A percentile compares a stretch with the other conserved stretches of the same genome.
Evolutionary conservation across 2,797 vertebrate species (phyloP).

Genomic region (Poeciliopsis gracilis): DNA sequence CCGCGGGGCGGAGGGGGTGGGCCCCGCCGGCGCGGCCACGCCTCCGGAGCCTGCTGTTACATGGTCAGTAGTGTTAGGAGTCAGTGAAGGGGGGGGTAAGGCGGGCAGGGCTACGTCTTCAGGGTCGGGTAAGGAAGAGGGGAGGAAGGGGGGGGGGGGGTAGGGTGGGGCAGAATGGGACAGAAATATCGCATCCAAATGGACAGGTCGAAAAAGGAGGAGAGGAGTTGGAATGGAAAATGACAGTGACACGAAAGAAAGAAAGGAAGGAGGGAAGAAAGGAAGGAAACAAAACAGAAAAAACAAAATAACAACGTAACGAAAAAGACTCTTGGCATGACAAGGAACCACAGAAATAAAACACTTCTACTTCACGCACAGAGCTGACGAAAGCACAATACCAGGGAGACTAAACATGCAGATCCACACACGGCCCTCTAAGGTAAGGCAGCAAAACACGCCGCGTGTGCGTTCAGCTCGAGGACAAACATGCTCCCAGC

Average conservation of each 20-base stretch:
- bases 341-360: conserved; percentile 81
- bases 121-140: conserved; percentile 71
- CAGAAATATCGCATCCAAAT: conserved; percentile 38
- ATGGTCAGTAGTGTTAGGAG: conserved; percentile 99
- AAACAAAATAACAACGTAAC: conserved; percentile 93
- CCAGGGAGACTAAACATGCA: conserved; percentile 77
- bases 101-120: conserved; percentile 97
- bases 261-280: conserved; percentile 51
- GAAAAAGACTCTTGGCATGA: conserved; percentile 77
- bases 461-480: conserved; percentile 19
- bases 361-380: conserved; percentile 88
- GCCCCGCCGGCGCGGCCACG: conserved; percentile 85
- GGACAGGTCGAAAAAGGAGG: conserved; percentile 56
- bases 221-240: conserved; percentile 70
- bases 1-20: conserved; percentile 90
- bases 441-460: conserved; percentile 73
- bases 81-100: conserved; percentile 97
- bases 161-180: conserved; percentile 64
- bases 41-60: conserved; percentile 92
- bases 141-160: conserved; percentile 13
- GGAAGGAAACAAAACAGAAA: conserved; percentile 76
- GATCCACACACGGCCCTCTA: conserved; percentile 82
- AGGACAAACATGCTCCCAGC: conserved; percentile 10
- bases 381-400: conserved; percentile 71
- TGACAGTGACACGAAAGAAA: conserved; percentile 74